Conservation (phyloP, 2,113 vertebrate genomes). For the Rhipidura dahli region DNA sequence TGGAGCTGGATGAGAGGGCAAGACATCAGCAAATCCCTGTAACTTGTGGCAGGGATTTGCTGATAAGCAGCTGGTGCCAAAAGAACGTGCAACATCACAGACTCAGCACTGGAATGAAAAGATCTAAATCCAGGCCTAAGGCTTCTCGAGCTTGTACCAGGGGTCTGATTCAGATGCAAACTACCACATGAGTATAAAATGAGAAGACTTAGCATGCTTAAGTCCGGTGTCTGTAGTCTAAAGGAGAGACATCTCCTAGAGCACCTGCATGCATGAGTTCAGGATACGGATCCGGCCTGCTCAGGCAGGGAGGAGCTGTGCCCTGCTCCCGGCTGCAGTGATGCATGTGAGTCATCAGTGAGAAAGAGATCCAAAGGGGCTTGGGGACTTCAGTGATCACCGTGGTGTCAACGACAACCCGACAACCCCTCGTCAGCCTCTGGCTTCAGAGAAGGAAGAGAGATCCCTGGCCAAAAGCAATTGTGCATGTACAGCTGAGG, state of each 20-base stretch:
- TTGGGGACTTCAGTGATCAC: neutral
- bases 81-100: neutral
- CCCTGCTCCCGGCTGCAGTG: neutral
- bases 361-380: neutral
- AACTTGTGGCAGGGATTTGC: neutral
- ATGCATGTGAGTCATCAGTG: neutral
- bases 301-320: neutral
- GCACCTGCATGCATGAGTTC: accelerated
- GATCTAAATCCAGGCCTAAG: neutral
- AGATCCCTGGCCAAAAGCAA: neutral
- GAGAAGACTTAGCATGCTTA: neutral
- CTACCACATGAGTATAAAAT: neutral
- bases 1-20: neutral
- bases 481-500: neutral
- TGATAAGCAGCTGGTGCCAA: neutral
- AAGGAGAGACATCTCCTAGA: neutral
- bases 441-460: neutral
- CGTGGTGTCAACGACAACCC: neutral
- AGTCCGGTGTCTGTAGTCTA: neutral
- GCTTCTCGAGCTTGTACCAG: neutral
- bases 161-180: neutral
- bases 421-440: neutral
- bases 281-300: neutral
- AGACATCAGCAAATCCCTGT: neutral
- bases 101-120: neutral